phyloP scores from a whole-genome alignment of 2,888 invertebrate genomes.

The Macroteleia sp. region DNA sequence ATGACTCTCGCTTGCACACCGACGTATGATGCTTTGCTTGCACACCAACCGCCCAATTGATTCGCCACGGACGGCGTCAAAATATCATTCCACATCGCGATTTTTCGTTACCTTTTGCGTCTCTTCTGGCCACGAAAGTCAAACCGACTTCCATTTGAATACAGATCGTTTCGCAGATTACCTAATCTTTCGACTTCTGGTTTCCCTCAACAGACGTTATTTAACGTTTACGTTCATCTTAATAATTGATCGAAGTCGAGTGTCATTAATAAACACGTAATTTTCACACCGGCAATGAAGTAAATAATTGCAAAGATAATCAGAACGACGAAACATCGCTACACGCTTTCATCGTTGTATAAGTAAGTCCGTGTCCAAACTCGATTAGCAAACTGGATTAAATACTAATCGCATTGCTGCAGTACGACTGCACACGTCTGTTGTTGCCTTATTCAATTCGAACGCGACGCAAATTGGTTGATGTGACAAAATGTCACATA shows the following conservation, averaged over 20 bases:
- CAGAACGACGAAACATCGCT: constrained; percentile 11
- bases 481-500: constrained; percentile 51
- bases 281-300: constrained; percentile 31
- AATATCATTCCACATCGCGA: constrained; percentile 20
- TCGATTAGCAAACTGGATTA: constrained; percentile 57
- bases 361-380: constrained; percentile 50
- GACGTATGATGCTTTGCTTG: constrained; percentile 30
- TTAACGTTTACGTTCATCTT: not conserved
- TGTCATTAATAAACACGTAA: constrained; percentile 20
- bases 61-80: constrained; percentile 20
- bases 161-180: constrained; percentile 5
- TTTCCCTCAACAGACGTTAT: not conserved
- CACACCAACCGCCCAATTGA: constrained; percentile 3
- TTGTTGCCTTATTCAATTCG: constrained; percentile 50
- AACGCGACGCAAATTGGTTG: constrained; percentile 22
- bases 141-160: constrained; percentile 6
- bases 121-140: constrained; percentile 6
- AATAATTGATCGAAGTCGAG: not conserved
- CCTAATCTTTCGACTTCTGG: not conserved
- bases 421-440: constrained; percentile 50
- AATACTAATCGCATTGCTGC: constrained; percentile 44
- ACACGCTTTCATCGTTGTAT: constrained; percentile 29
- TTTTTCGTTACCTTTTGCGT: constrained; percentile 3
- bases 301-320: constrained; percentile 52
- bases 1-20: constrained; percentile 31